Percentiles rank a stretch among this genome's conserved stretches.
phyloP scores from a whole-genome alignment of 2,113 vertebrate genomes.

The Phalacrocorax pelagicus region DNA sequence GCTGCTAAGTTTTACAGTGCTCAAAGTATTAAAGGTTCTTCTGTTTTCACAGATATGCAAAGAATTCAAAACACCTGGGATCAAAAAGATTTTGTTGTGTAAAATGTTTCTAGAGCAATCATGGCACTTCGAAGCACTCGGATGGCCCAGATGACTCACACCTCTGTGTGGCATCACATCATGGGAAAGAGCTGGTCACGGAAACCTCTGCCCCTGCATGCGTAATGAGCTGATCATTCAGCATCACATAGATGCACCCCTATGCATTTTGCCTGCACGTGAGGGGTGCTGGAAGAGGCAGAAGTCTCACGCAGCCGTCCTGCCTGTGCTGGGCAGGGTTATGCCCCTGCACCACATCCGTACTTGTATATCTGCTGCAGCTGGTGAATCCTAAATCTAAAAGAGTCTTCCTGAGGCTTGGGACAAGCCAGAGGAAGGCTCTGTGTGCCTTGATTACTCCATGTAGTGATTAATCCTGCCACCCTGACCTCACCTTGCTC shows the following conservation, averaged over 20 bases:
- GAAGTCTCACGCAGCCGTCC: not conserved
- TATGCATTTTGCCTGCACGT: rapidly evolving
- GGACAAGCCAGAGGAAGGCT: not conserved
- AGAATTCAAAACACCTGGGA: not conserved
- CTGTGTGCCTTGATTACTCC: not conserved
- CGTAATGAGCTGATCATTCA: rapidly evolving
- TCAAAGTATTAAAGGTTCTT: not conserved
- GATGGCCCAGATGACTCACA: not conserved
- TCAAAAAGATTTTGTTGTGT: not conserved
- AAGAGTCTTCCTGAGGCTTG: not conserved
- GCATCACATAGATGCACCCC: rapidly evolving
- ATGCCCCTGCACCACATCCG: rapidly evolving
- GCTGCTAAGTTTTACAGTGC: not conserved
- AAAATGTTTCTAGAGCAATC: not conserved
- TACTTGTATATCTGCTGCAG: not conserved
- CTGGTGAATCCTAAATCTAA: not conserved
- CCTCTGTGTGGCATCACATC: rapidly evolving
- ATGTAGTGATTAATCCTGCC: not conserved
- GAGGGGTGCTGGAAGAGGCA: not conserved
- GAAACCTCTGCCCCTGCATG: rapidly evolving
- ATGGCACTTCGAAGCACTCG: not conserved
- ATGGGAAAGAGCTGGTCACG: not conserved
- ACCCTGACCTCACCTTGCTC: not conserved
- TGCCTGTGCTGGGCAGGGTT: not conserved
- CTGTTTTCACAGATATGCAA: not conserved